A percentile compares a stretch with the other conserved stretches of the same genome.
phyloP scores from a whole-genome alignment of 2,113 vertebrate species.

The Muntiacus muntjak region DNA sequence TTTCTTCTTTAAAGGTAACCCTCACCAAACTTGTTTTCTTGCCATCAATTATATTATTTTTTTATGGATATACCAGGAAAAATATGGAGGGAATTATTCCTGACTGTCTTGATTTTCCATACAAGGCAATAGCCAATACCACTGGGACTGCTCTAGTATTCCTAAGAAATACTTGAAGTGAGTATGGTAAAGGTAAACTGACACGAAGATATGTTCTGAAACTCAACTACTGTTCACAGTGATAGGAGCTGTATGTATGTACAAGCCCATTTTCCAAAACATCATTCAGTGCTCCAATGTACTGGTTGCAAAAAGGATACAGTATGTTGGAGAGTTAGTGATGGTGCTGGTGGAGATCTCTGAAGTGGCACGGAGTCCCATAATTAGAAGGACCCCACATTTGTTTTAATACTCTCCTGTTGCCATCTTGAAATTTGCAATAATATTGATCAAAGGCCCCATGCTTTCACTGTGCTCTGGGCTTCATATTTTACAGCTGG shows the following conservation, averaged over 20 bases:
- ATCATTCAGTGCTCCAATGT: neutral
- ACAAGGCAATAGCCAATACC: neutral
- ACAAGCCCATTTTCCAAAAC: neutral
- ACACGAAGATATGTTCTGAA: neutral
- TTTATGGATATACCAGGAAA: neutral
- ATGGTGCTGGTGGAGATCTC: too few relatives aligned
- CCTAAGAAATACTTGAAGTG: neutral
- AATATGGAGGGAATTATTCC: neutral
- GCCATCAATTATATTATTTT: neutral
- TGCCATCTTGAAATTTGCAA: neutral
- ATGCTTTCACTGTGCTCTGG: neutral
- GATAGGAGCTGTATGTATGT: neutral
- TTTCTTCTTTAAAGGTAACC: neutral
- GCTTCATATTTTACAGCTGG: neutral
- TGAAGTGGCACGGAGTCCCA: too few relatives aligned
- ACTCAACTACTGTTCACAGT: rapidly evolving
- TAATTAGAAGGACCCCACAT: neutral
- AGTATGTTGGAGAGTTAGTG: neutral
- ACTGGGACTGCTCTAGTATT: neutral
- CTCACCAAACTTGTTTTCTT: neutral
- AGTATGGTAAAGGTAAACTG: neutral
- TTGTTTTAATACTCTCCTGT: neutral
- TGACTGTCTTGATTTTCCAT: neutral
- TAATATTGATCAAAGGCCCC: neutral
- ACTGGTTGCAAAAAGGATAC: neutral